Evolutionary conservation across 2,888 invertebrate species (phyloP), one percentile per base, ranked within the genome.

Genomic region (Dolomedes plantarius): DNA sequence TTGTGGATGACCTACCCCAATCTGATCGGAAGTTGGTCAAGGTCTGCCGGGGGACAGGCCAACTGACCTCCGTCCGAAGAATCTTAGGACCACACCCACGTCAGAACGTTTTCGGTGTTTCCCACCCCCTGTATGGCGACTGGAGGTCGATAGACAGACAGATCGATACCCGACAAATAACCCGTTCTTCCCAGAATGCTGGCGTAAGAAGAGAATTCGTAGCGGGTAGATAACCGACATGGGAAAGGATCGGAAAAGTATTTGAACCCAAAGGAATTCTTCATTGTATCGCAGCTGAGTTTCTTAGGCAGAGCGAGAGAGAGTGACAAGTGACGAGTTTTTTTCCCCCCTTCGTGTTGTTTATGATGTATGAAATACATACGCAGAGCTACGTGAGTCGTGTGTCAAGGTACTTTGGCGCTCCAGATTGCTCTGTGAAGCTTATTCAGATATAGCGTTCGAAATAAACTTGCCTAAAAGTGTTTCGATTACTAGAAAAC

Each of bases 31-130:
- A 75, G 69, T 82, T 68, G 82, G 82, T 75, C 75, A 82, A 82
- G 82, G 82, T 71, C 82, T 62, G 27, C 69, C 28, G 11, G 39
- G 82, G 82, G 81, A 82, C 82, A 82, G 68, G 56, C 56, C 36
- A 73, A 56, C 62, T 75, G 82, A 71, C 81, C 80, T 62, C 68
- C 78, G 73, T 50, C 65, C 68, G 69, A 68, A 62, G 81, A 74
- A 81, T 73, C 81, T 81, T 39, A 62, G 36, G 69, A 64, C 56
- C 56, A 56, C 56, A 56, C 56, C 56, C 56, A 56, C 56, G 56
- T 56, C 56, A 56, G 16, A 23, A 11, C 23, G 23, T 56, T 56
- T 56, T 56, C 56, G 56, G 56, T 56, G 56, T 56, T 56, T 56
- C 23, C 56, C 56, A 56, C 13, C 31, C 71, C 69, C 71, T 72